A percentile compares a stretch with the other conserved stretches of the same genome.
Conservation (phyloP, 2,797 vertebrate species). For the Lindbergichthys nudifrons region DNA sequence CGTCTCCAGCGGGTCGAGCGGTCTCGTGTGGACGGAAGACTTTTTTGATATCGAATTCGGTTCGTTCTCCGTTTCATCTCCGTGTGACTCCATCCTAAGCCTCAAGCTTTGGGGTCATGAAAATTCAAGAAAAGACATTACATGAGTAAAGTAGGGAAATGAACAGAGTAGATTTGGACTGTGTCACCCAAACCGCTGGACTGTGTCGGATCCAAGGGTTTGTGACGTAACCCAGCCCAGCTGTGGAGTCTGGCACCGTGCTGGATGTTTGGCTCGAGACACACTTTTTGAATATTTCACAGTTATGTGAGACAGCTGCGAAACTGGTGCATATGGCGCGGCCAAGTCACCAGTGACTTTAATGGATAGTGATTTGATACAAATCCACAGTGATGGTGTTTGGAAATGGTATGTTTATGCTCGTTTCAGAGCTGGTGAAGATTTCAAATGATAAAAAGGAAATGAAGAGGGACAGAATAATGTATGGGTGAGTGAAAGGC, state of each 20-base stretch:
- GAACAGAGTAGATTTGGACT: conserved; percentile 26
- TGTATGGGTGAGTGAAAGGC: conserved; percentile 19
- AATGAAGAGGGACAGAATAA: conserved; percentile 23
- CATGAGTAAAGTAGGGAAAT: conserved; percentile 42
- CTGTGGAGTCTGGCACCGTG: conserved; percentile 54
- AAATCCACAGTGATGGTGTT: background rate
- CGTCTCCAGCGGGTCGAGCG: too few relatives aligned
- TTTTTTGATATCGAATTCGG: too few relatives aligned
- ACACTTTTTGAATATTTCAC: conserved; percentile 44
- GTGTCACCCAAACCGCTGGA: conserved; percentile 16
- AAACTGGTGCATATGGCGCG: conserved; percentile 11
- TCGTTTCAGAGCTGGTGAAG: background rate
- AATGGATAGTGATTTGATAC: conserved; percentile 20
- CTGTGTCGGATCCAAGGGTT: conserved; percentile 27
- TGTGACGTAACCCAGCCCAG: conserved; percentile 58
- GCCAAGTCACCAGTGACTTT: conserved; percentile 31
- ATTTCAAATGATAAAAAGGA: conserved; percentile 16
- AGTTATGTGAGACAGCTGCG: conserved; percentile 50
- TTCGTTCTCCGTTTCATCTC: too few relatives aligned
- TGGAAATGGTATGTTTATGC: conserved; percentile 6
- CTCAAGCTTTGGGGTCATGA: conserved; percentile 10
- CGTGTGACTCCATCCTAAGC: too few relatives aligned
- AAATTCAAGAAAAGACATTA: conserved; percentile 35
- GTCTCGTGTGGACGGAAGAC: too few relatives aligned
- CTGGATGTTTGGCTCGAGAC: conserved; percentile 29